Evolutionary conservation across 2,797 vertebrate genomes (phyloP).

Genomic region (Meriones psammophilus): DNA sequence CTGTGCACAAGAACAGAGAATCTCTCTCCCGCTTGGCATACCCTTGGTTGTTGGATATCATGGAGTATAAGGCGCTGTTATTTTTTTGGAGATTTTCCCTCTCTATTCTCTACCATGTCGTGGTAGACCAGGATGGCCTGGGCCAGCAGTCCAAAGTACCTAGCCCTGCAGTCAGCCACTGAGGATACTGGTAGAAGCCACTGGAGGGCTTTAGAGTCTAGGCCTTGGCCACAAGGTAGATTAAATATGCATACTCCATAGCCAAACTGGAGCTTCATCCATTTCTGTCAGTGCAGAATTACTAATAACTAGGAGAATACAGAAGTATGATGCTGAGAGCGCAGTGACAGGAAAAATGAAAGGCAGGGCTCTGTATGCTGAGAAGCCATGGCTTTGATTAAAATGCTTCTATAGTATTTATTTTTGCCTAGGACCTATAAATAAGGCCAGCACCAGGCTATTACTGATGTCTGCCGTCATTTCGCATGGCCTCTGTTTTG

Average conservation of each 20-base stretch:
- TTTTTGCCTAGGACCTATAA: slow-evolving; percentile 84
- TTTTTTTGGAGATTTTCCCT: neutral
- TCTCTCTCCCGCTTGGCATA: neutral
- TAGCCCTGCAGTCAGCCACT: neutral
- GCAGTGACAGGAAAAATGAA: slow-evolving; percentile 75
- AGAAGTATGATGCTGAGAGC: slow-evolving; percentile 53
- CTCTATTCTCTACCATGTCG: neutral
- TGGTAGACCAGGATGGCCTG: neutral
- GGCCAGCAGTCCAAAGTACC: neutral
- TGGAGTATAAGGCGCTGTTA: neutral
- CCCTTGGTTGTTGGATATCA: neutral
- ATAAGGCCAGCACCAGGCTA: slow-evolving; percentile 82
- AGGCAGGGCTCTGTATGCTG: slow-evolving; percentile 79
- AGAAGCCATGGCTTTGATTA: slow-evolving; percentile 83
- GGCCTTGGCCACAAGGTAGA: neutral
- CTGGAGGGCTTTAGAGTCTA: slow-evolving; percentile 6
- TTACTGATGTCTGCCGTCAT: slow-evolving; percentile 86
- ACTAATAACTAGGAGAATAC: slow-evolving; percentile 46
- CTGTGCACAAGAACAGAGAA: neutral
- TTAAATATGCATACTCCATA: neutral
- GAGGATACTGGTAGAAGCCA: neutral
- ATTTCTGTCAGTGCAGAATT: slow-evolving; percentile 61
- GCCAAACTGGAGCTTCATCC: slow-evolving; percentile 47
- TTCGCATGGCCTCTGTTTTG: slow-evolving; percentile 83
- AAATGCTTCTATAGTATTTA: slow-evolving; percentile 83